Evolutionary conservation across 2,888 invertebrate species (phyloP), one percentile per base, ranked within the genome.

Genomic region (Leptopilina drosophilae): DNA sequence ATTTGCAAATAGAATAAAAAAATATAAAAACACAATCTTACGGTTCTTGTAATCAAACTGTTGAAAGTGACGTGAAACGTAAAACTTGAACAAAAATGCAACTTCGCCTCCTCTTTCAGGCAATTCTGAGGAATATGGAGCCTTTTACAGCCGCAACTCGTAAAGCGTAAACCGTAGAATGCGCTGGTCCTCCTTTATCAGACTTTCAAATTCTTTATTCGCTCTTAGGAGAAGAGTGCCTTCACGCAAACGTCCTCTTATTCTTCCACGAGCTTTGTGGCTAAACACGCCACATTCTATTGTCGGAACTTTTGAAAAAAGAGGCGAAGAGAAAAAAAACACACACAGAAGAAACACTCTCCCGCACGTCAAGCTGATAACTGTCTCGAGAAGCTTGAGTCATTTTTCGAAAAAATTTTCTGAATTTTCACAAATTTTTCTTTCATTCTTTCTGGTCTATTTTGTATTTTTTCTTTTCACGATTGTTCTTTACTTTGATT

Each of bases 151-250:
- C 56, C 56, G 14, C 73, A 56, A 56, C 73, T 73, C 73, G 73
- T 73, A 73, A 73, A 73, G 56, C 56, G 56, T 73, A 73, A 73
- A 73, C 56, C 73, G 53, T 33, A 73, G 73, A 59, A 73, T 73
- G n/a, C 73, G 53, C 73, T 56, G 73, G 73, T 73, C 73, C 73
- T 73, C 73, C 73, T 73, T 73, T 56, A 73, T 73, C 73, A 73
- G 73, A 73, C 73, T 73, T 73, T 73, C 73, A 73, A 73, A 73
- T 73, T 73, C 73, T 56, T 73, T 73, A 73, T 73, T 73, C 73
- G 56, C 73, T 73, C 56, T 73, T 56, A 73, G 73, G 6, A 73
- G 56, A 56, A 59, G 56, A 73, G 40, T 73, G 73, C 73, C 73
- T 56, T 40, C 73, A 73, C 73, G 73, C 56, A 40, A 73, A 73